Evolutionary conservation across 2,797 vertebrate genomes (phyloP).

Genomic region (Carduelis carduelis): DNA sequence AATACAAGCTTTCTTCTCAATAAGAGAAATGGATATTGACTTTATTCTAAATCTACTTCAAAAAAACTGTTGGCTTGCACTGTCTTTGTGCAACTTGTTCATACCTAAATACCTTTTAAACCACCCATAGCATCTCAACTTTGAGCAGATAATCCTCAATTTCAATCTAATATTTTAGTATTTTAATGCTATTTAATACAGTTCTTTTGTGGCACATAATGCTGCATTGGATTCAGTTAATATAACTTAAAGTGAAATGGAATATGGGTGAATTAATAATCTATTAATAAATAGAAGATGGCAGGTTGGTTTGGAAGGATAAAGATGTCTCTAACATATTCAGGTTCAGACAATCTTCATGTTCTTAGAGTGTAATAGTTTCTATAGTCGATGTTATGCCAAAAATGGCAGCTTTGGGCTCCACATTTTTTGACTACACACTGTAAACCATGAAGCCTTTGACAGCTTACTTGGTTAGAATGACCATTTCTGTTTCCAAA

Average conservation of each 20-base stretch:
- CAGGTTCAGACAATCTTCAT: not conserved
- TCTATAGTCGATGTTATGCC: not conserved
- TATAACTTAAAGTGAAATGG: not conserved
- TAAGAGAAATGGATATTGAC: not conserved
- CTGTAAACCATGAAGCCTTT: not conserved
- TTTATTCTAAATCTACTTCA: not conserved
- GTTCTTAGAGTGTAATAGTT: not conserved
- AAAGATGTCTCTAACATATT: not conserved
- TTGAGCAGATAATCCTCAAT: not conserved
- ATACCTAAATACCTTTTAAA: not conserved
- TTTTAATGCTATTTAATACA: not conserved
- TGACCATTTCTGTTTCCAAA: not conserved
- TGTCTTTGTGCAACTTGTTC: not conserved
- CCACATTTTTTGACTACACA: not conserved
- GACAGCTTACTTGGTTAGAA: not conserved
- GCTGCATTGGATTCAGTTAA: not conserved
- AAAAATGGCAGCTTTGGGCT: not conserved
- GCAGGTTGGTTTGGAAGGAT: not conserved
- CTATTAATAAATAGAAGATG: not conserved
- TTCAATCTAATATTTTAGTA: not conserved
- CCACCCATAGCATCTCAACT: not conserved
- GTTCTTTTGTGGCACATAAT: not conserved
- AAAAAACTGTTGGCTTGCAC: not conserved
- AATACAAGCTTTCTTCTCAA: not conserved
- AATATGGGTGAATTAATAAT: not conserved